Evolutionary conservation across 2,113 vertebrate species (phyloP).

Genomic region (Cyprinus carpio): DNA sequence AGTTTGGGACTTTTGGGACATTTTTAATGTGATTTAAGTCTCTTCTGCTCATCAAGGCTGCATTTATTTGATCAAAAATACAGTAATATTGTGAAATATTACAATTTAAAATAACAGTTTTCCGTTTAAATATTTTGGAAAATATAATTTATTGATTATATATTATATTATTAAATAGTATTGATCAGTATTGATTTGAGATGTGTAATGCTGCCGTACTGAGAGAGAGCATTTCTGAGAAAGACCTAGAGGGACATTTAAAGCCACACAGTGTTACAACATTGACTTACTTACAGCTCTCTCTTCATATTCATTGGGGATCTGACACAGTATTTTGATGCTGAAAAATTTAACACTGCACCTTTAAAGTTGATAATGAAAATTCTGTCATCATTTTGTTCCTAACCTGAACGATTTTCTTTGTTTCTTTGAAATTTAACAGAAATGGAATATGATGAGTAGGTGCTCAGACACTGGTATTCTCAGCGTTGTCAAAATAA

Average conservation of each 20-base stretch:
- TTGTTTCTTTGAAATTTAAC: background rate
- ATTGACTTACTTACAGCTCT: background rate
- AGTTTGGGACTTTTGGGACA: background rate
- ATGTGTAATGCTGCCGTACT: background rate
- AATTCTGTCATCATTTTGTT: background rate
- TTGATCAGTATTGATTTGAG: slow-evolving; percentile 9
- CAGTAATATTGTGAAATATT: too few relatives aligned
- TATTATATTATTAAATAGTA: background rate
- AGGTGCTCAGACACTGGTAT: too few relatives aligned
- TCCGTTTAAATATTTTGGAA: too few relatives aligned
- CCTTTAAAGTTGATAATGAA: background rate
- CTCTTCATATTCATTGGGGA: background rate
- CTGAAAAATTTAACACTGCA: background rate
- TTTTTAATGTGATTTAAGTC: too few relatives aligned
- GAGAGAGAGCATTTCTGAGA: background rate
- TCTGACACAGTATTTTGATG: background rate
- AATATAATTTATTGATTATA: too few relatives aligned
- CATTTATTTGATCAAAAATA: too few relatives aligned
- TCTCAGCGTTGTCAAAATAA: too few relatives aligned
- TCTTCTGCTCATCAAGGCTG: too few relatives aligned
- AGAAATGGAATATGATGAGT: too few relatives aligned
- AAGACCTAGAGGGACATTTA: background rate
- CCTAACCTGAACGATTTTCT: background rate
- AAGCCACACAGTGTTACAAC: background rate
- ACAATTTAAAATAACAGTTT: too few relatives aligned